These are phyloP conservation scores for Nasonia vitripennis DNA, from an alignment of 1,140 invertebrate genomes.

Conservation along the genomic window DNA sequence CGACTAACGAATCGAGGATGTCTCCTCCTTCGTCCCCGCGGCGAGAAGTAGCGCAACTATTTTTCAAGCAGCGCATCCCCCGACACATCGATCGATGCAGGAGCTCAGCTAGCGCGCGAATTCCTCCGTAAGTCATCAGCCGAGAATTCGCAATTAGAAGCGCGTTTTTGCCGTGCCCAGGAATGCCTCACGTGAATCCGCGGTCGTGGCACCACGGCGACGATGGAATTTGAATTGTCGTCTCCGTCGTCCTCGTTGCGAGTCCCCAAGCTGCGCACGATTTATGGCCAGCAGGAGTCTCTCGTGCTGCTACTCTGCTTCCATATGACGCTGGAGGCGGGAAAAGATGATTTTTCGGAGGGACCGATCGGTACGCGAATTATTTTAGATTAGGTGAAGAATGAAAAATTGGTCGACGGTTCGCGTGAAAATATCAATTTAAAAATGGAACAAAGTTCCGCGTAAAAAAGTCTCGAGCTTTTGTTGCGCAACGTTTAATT, in stretches of 20 bases:
- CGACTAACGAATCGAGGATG: background rate
- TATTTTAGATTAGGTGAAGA: too few relatives aligned
- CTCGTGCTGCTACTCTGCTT: background rate
- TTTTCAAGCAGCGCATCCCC: slow-evolving; percentile 6
- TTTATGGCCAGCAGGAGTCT: slow-evolving; percentile 29
- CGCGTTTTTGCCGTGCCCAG: slow-evolving; percentile 54
- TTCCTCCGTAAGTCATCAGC: slow-evolving; percentile 60
- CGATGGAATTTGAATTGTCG: slow-evolving; percentile 60
- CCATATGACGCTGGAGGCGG: background rate
- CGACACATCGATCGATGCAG: background rate
- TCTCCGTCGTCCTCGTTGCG: background rate
- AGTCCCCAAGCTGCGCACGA: slow-evolving; percentile 7
- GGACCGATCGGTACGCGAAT: background rate
- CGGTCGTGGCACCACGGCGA: slow-evolving; percentile 33
- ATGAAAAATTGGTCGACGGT: too few relatives aligned
- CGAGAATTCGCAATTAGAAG: slow-evolving; percentile 65
- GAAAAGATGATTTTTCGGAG: slow-evolving; percentile 1
- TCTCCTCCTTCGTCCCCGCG: too few relatives aligned
- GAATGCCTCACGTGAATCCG: slow-evolving; percentile 57
- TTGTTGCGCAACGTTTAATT: slow-evolving; percentile 4
- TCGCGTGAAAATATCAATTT: background rate
- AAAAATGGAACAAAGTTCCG: background rate
- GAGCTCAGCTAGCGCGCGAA: slow-evolving; percentile 34
- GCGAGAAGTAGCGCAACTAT: slow-evolving; percentile 31
- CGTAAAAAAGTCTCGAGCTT: background rate